These are phyloP conservation scores for Teleiodes luculella DNA, from an alignment of 2,888 invertebrate species.

Conservation along the genomic window DNA sequence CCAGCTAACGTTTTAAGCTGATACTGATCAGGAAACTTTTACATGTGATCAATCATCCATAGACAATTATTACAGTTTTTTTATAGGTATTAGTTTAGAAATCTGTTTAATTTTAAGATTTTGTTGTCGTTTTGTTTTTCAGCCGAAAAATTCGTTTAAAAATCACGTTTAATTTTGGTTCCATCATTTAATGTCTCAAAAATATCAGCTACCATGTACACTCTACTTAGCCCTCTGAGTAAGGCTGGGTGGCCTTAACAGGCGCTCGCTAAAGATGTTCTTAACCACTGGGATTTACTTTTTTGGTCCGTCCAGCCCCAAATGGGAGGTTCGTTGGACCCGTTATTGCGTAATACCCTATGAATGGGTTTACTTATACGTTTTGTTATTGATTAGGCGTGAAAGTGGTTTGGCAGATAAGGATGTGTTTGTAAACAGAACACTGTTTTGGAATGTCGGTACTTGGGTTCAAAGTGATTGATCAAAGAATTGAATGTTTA, in stretches of 20 bases:
- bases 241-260: slow-evolving; percentile 51
- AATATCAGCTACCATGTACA: background rate
- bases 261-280: slow-evolving; percentile 53
- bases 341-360: slow-evolving; percentile 42
- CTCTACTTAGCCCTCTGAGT: slow-evolving; percentile 31
- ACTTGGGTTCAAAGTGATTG: background rate
- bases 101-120: no score
- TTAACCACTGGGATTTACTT: slow-evolving; percentile 50
- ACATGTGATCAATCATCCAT: no score
- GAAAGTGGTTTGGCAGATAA: slow-evolving; percentile 5
- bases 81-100: no score
- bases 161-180: no score
- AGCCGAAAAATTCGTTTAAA: no score
- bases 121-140: no score
- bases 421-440: slow-evolving; percentile 5
- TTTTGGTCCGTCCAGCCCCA: slow-evolving; percentile 48
- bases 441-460: background rate
- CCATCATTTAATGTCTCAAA: no score
- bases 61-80: no score
- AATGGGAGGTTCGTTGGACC: slow-evolving; percentile 37
- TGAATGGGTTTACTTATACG: slow-evolving; percentile 42
- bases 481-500: no score
- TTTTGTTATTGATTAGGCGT: slow-evolving; percentile 28
- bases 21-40: no score
- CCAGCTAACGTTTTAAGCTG: no score